Percentiles rank a stretch among this genome's conserved stretches.
These are phyloP conservation scores for Champsocephalus esox DNA, from an alignment of 2,797 vertebrate genomes.

Conservation along the genomic window DNA sequence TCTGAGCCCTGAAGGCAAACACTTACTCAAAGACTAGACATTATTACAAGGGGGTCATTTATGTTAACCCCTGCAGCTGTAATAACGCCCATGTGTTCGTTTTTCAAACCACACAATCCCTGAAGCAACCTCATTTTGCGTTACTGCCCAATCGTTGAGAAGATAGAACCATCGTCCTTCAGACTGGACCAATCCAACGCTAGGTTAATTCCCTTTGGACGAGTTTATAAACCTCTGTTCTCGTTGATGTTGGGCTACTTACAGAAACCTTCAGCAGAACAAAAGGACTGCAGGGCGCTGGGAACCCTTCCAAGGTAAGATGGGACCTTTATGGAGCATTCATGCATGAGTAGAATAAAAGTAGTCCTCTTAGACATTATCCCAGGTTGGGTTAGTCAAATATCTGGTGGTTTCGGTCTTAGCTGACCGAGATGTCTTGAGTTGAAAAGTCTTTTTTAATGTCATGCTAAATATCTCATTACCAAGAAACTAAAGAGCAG, in stretches of 20 bases:
- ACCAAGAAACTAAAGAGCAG: too few relatives aligned
- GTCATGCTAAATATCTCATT: too few relatives aligned
- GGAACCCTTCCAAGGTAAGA: slow-evolving; percentile 31
- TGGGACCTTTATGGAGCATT: too few relatives aligned
- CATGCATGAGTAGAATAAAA: too few relatives aligned
- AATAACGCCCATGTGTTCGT: not conserved
- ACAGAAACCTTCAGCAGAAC: slow-evolving; percentile 5
- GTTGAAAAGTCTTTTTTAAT: too few relatives aligned
- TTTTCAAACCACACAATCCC: slow-evolving; percentile 33
- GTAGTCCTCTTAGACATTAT: too few relatives aligned
- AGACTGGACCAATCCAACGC: slow-evolving; percentile 16
- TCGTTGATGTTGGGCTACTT: slow-evolving; percentile 23
- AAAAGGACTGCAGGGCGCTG: not conserved
- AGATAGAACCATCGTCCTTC: not conserved
- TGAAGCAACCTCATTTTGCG: not conserved
- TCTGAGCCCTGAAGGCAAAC: slow-evolving; percentile 3
- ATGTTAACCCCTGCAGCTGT: not conserved
- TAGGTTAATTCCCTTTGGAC: slow-evolving; percentile 15
- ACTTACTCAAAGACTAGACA: slow-evolving; percentile 4
- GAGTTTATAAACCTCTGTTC: slow-evolving; percentile 25
- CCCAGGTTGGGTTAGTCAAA: too few relatives aligned
- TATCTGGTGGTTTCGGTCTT: too few relatives aligned
- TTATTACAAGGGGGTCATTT: not conserved
- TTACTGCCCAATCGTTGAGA: not conserved
- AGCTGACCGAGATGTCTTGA: too few relatives aligned